A percentile compares a stretch with the other conserved stretches of the same genome.
Conservation (phyloP, 2,113 vertebrate genomes). For the Mirounga angustirostris region DNA sequence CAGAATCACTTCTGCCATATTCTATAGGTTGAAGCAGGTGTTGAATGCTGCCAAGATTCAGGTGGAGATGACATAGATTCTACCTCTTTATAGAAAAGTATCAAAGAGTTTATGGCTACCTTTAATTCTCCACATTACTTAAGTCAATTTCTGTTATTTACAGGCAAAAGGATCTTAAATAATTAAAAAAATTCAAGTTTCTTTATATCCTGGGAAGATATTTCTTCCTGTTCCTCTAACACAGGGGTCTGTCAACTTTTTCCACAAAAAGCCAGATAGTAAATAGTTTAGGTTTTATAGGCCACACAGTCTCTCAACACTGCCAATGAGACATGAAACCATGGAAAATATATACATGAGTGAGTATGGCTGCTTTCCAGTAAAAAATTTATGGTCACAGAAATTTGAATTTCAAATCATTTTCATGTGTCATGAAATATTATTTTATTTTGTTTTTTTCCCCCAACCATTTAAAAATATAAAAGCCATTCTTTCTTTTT, state of each 20-base stretch:
- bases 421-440: slow-evolving; percentile 32
- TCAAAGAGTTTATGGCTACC: neutral
- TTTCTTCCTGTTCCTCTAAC: slow-evolving; percentile 38
- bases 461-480: slow-evolving; percentile 32
- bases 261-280: neutral
- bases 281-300: slow-evolving; percentile 42
- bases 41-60: neutral
- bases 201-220: slow-evolving; percentile 35
- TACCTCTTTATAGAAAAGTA: neutral
- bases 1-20: neutral
- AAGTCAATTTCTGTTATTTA: slow-evolving; percentile 50
- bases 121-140: neutral
- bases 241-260: neutral
- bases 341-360: slow-evolving; percentile 46
- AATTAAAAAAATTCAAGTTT: slow-evolving; percentile 46
- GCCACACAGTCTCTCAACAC: slow-evolving; percentile 13
- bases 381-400: slow-evolving; percentile 6
- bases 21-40: neutral
- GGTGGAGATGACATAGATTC: neutral
- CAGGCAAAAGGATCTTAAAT: slow-evolving; percentile 11
- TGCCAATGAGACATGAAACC: slow-evolving; percentile 43
- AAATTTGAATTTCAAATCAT: slow-evolving; percentile 55
- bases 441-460: neutral
- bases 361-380: neutral
- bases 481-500: slow-evolving; percentile 49